Base-by-base conservation (phyloP, 2,797 vertebrate genomes). In the Anguilla marmorata region DNA sequence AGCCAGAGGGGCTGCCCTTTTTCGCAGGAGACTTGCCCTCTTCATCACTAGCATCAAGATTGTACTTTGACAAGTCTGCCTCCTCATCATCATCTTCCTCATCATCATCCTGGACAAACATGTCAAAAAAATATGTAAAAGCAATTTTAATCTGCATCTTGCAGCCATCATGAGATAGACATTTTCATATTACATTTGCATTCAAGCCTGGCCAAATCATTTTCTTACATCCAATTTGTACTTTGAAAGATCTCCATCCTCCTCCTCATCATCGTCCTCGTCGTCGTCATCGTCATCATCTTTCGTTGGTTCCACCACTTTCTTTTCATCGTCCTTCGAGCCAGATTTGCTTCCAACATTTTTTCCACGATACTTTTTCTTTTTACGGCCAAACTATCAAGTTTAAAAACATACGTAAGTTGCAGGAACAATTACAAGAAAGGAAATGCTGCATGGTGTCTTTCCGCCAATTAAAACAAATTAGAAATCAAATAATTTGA, bases 291-390 rank as follows among this genome's bases (percentile, higher is more conserved):
- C 96, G 0, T 94, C 96, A 87, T 95, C 96, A 85, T 94, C 93
- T 90, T 97, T 97, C 88, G 95, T 93, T 0, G 90, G 89, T 85
- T 93, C 97, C 5, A 95, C 97, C 4, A 96, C 96, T 91, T 98
- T 98, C 90, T 98, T 98, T 93, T 98, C 97, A 33, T 90, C 93
- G 91, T 98, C 97, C 93, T 99, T 98, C 84, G 96, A 91, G 90
- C 96, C 96, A 0, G 97, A 94, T 0, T 95, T 96, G 72, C 96
- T 95, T 63, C 94, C 95, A 90, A 93, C 95, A 0, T 90, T 95
- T 91, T 98, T 99, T 21, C 98, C 98, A 87, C 98, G 95, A 72
- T 95, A 99, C 90, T 99, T 99, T 94, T 99, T 99, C 97, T 99
- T 99, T 94, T 99, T 99, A 90, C 98, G 97, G 7, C 98, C 98